A percentile compares a stretch with the other conserved stretches of the same genome.
Evolutionary conservation across 1,140 invertebrate species (phyloP).

Genomic region (Zophobas morio): DNA sequence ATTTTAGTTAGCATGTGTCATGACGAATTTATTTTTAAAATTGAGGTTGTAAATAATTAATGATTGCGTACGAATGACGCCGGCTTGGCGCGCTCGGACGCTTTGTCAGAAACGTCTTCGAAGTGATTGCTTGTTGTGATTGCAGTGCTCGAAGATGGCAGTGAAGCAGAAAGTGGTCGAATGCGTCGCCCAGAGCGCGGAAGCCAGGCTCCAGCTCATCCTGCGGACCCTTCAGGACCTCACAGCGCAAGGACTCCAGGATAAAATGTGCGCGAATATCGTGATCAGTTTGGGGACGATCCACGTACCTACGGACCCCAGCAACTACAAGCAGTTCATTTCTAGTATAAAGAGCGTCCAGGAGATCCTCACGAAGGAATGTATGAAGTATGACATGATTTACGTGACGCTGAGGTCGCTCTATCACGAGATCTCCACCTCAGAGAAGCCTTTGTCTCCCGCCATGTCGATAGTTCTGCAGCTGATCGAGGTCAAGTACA

Average conservation of each 20-base stretch:
- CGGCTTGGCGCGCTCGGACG: no score
- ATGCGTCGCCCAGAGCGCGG: constrained; percentile 52
- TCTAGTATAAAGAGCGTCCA: constrained; percentile 67
- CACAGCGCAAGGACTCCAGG: constrained; percentile 50
- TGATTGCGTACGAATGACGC: constrained; percentile 2
- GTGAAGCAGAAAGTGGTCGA: constrained; percentile 65
- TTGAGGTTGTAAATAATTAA: constrained; percentile 12
- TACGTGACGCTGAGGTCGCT: constrained; percentile 65
- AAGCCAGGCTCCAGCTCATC: constrained; percentile 58
- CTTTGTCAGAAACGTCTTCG: not conserved
- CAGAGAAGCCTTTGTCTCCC: constrained; percentile 67
- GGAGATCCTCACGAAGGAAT: constrained; percentile 64
- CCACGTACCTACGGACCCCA: constrained; percentile 59
- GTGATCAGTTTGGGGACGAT: constrained; percentile 62
- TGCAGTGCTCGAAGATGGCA: constrained; percentile 58
- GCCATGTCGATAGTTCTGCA: constrained; percentile 73
- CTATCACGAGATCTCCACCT: constrained; percentile 68
- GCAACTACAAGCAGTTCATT: constrained; percentile 65
- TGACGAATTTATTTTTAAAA: constrained; percentile 9
- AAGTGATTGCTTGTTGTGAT: not conserved
- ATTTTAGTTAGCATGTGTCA: constrained; percentile 34
- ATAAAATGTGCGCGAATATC: constrained; percentile 58
- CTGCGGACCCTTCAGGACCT: constrained; percentile 59
- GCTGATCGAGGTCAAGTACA: constrained; percentile 67
- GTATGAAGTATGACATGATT: constrained; percentile 61